phyloP scores from a whole-genome alignment of 1,140 invertebrate species.

The Nixonia krombeini region DNA sequence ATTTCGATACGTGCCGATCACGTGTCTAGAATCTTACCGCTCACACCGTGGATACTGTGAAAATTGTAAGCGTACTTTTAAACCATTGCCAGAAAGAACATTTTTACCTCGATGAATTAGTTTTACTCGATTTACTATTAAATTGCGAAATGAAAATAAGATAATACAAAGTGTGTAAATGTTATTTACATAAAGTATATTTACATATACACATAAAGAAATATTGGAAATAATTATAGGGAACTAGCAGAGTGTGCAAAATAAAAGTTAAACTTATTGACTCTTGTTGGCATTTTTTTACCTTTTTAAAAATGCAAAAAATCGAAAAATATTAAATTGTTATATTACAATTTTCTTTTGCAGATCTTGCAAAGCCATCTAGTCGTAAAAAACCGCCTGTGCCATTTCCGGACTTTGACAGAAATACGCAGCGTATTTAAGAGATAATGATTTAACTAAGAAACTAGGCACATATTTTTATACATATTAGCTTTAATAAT shows the following conservation, averaged over 20 bases:
- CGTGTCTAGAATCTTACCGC: slow-evolving; percentile 51
- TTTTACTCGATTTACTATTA: no score
- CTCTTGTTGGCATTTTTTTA: no score
- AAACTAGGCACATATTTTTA: no score
- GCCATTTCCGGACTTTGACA: slow-evolving; percentile 54
- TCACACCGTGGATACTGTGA: slow-evolving; percentile 34
- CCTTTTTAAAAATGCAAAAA: no score
- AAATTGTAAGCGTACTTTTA: slow-evolving; percentile 33
- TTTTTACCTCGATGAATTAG: neutral
- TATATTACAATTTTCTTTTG: neutral
- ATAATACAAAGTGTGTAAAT: no score
- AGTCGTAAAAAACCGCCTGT: slow-evolving; percentile 44
- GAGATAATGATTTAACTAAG: neutral
- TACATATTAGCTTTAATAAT: no score
- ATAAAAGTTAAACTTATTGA: no score
- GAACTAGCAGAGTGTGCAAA: no score
- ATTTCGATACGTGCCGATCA: slow-evolving; percentile 49
- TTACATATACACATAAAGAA: neutral
- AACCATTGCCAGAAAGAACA: no score
- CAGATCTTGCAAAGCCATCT: slow-evolving; percentile 37
- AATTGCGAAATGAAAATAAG: no score
- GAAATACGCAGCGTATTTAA: slow-evolving; percentile 37
- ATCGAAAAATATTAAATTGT: neutral
- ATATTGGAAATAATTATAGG: no score
- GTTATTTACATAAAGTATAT: neutral